Evolutionary conservation across 2,888 invertebrate species (phyloP).

Genomic region (Dolichopus griseipennis): DNA sequence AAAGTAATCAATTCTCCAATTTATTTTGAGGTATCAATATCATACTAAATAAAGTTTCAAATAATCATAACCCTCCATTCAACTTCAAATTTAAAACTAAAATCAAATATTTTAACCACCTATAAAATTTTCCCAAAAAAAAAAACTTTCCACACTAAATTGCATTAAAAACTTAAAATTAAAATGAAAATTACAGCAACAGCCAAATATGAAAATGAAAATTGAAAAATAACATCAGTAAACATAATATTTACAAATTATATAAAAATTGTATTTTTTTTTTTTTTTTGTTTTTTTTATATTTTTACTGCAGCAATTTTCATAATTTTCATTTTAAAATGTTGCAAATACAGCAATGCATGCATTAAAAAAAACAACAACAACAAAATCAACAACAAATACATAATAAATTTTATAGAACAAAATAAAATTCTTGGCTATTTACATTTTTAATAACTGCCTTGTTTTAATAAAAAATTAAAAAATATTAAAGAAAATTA

Average conservation of each 20-base stretch:
- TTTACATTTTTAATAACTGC: slow-evolving; percentile 6
- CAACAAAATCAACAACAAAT: no score
- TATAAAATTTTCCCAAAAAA: no score
- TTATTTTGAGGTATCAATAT: no score
- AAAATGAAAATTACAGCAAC: neutral
- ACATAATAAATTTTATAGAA: no score
- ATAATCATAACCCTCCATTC: no score
- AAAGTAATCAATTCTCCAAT: no score
- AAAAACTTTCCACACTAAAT: neutral
- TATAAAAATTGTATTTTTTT: neutral
- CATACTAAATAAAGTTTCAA: no score
- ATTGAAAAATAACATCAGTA: neutral
- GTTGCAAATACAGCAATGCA: neutral
- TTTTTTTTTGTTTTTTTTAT: neutral
- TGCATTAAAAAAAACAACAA: no score
- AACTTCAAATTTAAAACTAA: no score
- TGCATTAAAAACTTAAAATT: neutral
- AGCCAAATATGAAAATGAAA: neutral
- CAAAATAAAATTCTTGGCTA: neutral
- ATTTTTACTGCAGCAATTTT: neutral
- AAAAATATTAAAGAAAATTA: neutral
- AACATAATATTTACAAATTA: neutral
- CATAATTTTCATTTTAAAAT: neutral
- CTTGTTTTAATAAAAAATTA: slow-evolving; percentile 2
- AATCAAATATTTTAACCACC: no score